Evolutionary conservation across 2,888 invertebrate species (phyloP), one percentile per base, ranked within the genome.

Genomic region (Tineola bisselliella): DNA sequence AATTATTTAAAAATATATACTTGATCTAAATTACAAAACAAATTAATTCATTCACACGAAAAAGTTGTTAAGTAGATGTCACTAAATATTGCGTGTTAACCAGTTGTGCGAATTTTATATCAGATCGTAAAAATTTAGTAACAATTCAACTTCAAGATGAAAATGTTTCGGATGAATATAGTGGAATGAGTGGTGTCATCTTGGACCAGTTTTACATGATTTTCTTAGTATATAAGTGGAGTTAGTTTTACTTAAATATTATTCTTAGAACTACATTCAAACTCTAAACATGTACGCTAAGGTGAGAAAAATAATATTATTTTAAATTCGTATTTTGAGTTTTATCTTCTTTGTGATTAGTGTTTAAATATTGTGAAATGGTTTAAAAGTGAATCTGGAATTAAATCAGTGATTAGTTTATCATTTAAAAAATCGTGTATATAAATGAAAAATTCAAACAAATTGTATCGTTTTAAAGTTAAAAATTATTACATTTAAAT

Each of bases 231-330:
- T 43, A 43, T 43, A 43, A 43, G 43, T 43, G 8, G 43, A 13
- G 43, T 43, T 43, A n/a, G 25, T 13, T 43, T 43, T 43, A 43
- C 43, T 43, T n/a, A 3, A 8, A 43, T 43, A 56, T 54, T 61
- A 61, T 61, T 57, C 61, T n/a, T 30, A 17, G 43, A 57, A 56
- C 61, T 12, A 43, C 56, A 15, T 11, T 10, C 10, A 13, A n/a
- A 61, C 19, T 13, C 13, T 30, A 54, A 61, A 43, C 56, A 61
- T 61, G 61, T 57, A 31, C 61, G 43, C 61, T 19, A 61, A 61
- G 61, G 61, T 61, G 44, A 18, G 57, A n/a, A 38, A n/a, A n/a
- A n/a, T n/a, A n/a, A 60, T n/a, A n/a, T n/a, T n/a, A n/a, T n/a
- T n/a, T n/a, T n/a, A n/a, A n/a, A n/a, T n/a, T n/a, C n/a, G n/a